Conservation (phyloP, 2,888 invertebrate genomes). For the Buathra laborator region DNA sequence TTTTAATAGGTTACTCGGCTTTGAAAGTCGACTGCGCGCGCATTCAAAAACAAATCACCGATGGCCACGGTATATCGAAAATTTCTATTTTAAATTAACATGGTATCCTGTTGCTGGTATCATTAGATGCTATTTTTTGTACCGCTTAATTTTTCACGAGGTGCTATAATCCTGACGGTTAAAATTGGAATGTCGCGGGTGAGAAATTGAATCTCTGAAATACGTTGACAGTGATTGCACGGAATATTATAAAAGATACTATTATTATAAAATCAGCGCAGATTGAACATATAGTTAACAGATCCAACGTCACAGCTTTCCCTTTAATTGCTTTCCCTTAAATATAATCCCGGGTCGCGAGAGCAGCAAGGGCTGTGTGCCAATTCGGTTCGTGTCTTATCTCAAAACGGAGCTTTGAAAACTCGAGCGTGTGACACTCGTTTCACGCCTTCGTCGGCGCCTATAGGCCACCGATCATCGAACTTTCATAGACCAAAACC, state of each 20-base stretch:
- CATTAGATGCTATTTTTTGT: background rate
- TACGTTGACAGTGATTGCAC: background rate
- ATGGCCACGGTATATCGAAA: too few species aligned
- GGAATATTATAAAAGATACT: constrained; percentile 8
- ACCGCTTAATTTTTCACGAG: background rate
- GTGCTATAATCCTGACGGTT: background rate
- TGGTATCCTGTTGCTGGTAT: background rate
- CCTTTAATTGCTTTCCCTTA: constrained; percentile 54
- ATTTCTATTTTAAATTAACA: too few species aligned
- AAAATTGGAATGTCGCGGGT: background rate
- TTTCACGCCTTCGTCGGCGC: constrained; percentile 45
- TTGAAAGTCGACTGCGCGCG: too few species aligned
- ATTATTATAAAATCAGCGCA: constrained; percentile 30
- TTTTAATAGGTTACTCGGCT: too few species aligned
- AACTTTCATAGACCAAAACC: constrained; percentile 32
- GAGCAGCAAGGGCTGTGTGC: constrained; percentile 30
- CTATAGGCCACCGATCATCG: constrained; percentile 28
- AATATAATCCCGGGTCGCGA: constrained; percentile 44
- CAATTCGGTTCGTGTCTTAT: constrained; percentile 65
- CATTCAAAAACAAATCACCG: too few species aligned
- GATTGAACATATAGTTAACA: background rate
- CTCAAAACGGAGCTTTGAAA: constrained; percentile 44
- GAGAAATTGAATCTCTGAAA: constrained; percentile 12
- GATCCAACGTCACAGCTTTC: constrained; percentile 30
- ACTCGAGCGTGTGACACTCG: constrained; percentile 42